Percentiles rank a stretch among this genome's conserved stretches.
phyloP scores from a whole-genome alignment of 1,140 invertebrate species.

The Tetramorium simillimum region DNA sequence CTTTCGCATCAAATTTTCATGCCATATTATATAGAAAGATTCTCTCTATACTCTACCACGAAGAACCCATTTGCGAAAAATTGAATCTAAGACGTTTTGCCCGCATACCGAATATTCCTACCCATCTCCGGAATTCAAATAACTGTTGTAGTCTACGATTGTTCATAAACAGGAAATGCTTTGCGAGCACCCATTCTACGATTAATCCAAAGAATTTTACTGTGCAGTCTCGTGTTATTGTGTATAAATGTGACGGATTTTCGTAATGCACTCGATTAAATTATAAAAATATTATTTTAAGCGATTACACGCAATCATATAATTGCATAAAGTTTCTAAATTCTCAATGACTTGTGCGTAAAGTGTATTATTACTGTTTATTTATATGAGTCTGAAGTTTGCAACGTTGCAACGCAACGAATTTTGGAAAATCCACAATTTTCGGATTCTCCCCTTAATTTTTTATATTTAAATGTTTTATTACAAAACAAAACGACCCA shows the following conservation, averaged over 20 bases:
- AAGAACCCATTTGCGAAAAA: conserved; percentile 54
- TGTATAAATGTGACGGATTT: background rate
- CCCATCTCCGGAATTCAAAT: conserved; percentile 57
- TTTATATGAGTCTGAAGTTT: too few relatives aligned
- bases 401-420: too few relatives aligned
- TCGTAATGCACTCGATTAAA: background rate
- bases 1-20: conserved; percentile 60
- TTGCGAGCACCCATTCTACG: background rate
- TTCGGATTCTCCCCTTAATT: too few relatives aligned
- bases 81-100: conserved; percentile 58
- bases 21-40: conserved; percentile 58
- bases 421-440: too few relatives aligned
- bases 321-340: background rate
- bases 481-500: too few relatives aligned
- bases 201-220: background rate
- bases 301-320: background rate
- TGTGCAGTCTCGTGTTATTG: background rate
- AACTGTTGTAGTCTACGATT: conserved; percentile 44
- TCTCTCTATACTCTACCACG: conserved; percentile 42
- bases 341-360: background rate
- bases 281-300: background rate
- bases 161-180: conserved; percentile 28
- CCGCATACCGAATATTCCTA: conserved; percentile 52
- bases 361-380: background rate
- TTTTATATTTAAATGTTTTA: too few relatives aligned